These are phyloP conservation scores for Drosophila jambulina DNA, from an alignment of 1,140 invertebrate genomes.

Conservation along the genomic window DNA sequence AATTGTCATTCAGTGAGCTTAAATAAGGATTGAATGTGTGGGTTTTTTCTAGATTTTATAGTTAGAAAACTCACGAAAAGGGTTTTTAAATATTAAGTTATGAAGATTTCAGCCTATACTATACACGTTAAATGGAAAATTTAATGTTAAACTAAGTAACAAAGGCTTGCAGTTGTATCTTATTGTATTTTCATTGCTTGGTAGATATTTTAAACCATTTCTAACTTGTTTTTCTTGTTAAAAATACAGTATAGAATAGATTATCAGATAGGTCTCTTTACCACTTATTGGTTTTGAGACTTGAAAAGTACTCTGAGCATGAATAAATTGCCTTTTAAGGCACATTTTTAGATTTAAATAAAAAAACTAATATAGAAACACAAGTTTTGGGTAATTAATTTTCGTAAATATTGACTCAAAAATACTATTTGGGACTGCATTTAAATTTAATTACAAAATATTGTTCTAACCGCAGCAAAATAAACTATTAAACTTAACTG, in stretches of 20 bases:
- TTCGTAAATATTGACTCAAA: rapidly evolving
- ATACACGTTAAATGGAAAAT: not conserved
- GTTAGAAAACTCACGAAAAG: not conserved
- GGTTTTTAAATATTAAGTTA: not conserved
- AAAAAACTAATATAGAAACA: not conserved
- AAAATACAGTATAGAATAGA: not conserved
- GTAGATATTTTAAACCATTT: not conserved
- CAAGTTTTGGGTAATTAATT: rapidly evolving
- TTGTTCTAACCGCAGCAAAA: not conserved
- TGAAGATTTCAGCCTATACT: too few species aligned
- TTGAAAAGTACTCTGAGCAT: not conserved
- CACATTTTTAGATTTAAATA: not conserved
- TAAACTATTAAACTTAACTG: not conserved
- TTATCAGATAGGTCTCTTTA: not conserved
- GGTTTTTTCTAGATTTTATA: not conserved
- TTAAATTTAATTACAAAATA: not conserved
- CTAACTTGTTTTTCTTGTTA: not conserved
- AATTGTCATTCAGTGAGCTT: slow-evolving; percentile 25
- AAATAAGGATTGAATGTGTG: not conserved
- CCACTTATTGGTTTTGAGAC: too few species aligned
- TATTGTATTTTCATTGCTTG: not conserved
- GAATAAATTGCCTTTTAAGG: not conserved
- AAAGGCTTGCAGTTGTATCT: not conserved
- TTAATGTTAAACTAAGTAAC: not conserved
- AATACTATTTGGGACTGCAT: not conserved